Evolutionary conservation across 2,797 vertebrate genomes (phyloP), one percentile per base, ranked within the genome.

Genomic region (Todus mexicanus): DNA sequence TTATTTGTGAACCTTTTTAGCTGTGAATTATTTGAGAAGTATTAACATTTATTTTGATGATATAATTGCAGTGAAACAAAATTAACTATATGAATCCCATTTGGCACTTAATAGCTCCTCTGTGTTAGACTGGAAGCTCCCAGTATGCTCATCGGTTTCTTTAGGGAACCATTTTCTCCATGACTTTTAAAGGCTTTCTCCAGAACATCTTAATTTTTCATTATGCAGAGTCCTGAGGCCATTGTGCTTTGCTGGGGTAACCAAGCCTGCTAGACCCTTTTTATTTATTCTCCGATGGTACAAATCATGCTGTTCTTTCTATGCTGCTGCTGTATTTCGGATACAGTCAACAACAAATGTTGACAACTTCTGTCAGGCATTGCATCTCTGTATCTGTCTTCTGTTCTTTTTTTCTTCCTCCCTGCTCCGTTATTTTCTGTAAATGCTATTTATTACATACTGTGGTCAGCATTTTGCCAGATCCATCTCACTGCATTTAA

Each of bases 401-500:
- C 48, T 43, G 0, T 72, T 81, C 70, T 84, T 87, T 81, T 15
- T 89, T 85, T 81, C 68, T 72, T 82, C 27, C 23, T 76, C 48
- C 40, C 4, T 43, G 61, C 40, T 85, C 64, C 5, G 3, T 59
- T 90, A 51, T 93, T 77, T 89, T 91, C 89, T 77, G 63, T 89
- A 86, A 91, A 73, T 78, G 59, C 31, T 66, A 19, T 93, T 94
- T 89, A 64, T 78, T 65, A 5, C 15, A 3, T 74, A 33, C 64
- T 9, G 5, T 43, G 87, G 79, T 96, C 94, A 94, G 73, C 87
- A 63, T 89, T 75, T 79, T 91, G 83, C 78, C 87, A 89, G 90
- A 92, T 90, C 89, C 90, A 76, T 95, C 86, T 92, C 51, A 15
- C 75, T 85, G 63, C 84, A 27, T 92, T 94, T 94, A 87, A 93